These are phyloP conservation scores for Euthynnus affinis DNA, from an alignment of 2,797 vertebrate species.

Conservation along the genomic window DNA sequence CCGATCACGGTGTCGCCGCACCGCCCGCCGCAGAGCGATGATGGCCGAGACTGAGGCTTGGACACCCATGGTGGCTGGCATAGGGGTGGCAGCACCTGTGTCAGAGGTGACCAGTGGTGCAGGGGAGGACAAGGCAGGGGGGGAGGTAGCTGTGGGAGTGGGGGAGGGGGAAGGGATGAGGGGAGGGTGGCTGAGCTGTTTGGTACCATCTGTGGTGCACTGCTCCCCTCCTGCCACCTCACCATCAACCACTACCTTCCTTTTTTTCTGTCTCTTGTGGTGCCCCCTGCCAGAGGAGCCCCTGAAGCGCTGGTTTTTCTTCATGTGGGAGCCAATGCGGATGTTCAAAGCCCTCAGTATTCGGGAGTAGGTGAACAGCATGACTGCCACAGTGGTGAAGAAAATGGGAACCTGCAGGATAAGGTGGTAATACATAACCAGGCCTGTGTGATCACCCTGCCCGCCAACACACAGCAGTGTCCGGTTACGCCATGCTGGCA, in stretches of 20 bases:
- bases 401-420: slow-evolving; percentile 87
- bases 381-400: slow-evolving; percentile 83
- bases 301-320: slow-evolving; percentile 78
- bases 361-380: slow-evolving; percentile 87
- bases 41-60: slow-evolving; percentile 88
- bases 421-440: slow-evolving; percentile 86
- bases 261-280: slow-evolving; percentile 69
- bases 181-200: slow-evolving; percentile 83
- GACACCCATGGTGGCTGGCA: slow-evolving; percentile 78
- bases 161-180: slow-evolving; percentile 82
- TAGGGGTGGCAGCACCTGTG: slow-evolving; percentile 48
- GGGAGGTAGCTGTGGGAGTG: slow-evolving; percentile 84
- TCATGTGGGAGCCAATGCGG: slow-evolving; percentile 87
- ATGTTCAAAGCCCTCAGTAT: slow-evolving; percentile 90
- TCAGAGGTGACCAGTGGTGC: slow-evolving; percentile 75
- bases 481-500: slow-evolving; percentile 79
- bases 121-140: slow-evolving; percentile 77
- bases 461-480: slow-evolving; percentile 85
- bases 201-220: slow-evolving; percentile 75
- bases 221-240: slow-evolving; percentile 57
- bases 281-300: slow-evolving; percentile 62
- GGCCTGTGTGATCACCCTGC: slow-evolving; percentile 76
- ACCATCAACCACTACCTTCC: slow-evolving; percentile 56
- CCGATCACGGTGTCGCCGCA: slow-evolving; percentile 84
- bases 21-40: slow-evolving; percentile 85